Evolutionary conservation across 2,797 vertebrate species (phyloP).

Genomic region (Fistularia tabacaria): DNA sequence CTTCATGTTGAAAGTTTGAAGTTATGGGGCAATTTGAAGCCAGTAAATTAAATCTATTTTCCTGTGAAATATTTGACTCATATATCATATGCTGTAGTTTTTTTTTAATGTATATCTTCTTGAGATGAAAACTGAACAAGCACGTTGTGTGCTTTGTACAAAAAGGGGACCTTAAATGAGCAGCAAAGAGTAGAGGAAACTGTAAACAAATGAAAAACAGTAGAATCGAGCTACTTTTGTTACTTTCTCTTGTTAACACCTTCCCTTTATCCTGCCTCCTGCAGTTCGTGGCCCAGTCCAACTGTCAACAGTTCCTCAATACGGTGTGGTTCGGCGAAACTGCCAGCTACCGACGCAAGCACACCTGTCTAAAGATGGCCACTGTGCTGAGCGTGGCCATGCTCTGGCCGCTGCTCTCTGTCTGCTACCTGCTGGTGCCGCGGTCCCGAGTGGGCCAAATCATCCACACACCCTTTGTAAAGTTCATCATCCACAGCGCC

Average conservation of each 20-base stretch:
- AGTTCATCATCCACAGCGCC: conserved; percentile 98
- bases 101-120: not conserved
- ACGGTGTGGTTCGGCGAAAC: conserved; percentile 98
- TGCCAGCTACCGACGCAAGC: conserved; percentile 94
- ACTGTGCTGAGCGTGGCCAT: conserved; percentile 89
- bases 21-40: conserved; percentile 45
- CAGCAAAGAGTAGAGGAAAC: no score
- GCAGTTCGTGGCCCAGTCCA: conserved; percentile 97
- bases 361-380: conserved; percentile 94
- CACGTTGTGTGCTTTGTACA: not conserved
- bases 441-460: conserved; percentile 92
- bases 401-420: conserved; percentile 93
- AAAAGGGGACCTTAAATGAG: no score
- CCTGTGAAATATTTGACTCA: conserved; percentile 11
- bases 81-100: conserved; percentile 26
- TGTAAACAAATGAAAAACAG: no score
- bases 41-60: conserved; percentile 9
- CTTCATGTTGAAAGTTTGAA: conserved; percentile 24
- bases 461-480: conserved; percentile 98
- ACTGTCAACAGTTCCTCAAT: conserved; percentile 99
- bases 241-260: not conserved
- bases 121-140: not conserved
- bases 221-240: not conserved
- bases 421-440: conserved; percentile 94
- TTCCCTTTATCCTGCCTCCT: not conserved